These are phyloP conservation scores for Drosophila lini DNA, from an alignment of 1,140 invertebrate species.

Conservation along the genomic window DNA sequence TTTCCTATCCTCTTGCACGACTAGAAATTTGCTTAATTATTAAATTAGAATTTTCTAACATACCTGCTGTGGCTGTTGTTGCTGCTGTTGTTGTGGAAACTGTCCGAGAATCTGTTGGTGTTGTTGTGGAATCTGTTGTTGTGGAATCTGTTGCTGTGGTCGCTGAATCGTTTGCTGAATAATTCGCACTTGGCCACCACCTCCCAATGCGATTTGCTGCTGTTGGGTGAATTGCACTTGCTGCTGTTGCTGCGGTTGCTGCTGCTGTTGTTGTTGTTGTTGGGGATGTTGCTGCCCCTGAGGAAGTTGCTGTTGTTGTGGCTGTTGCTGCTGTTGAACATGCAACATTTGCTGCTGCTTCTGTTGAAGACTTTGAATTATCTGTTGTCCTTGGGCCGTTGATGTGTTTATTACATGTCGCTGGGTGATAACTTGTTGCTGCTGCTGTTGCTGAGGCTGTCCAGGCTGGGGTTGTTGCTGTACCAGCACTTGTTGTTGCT, in stretches of 20 bases:
- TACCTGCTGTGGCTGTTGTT: constrained; percentile 46
- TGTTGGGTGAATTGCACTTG: constrained; percentile 72
- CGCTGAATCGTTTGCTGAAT: constrained; percentile 81
- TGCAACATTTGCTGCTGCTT: constrained; percentile 78
- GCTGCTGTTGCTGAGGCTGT: constrained; percentile 26
- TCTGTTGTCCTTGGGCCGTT: constrained; percentile 80
- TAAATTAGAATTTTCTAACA: background rate
- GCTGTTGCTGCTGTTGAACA: constrained; percentile 53
- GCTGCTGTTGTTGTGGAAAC: constrained; percentile 59
- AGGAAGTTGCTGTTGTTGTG: constrained; percentile 31
- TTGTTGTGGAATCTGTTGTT: constrained; percentile 11
- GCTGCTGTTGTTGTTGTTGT: constrained; percentile 13
- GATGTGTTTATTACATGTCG: constrained; percentile 82
- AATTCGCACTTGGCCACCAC: constrained; percentile 75
- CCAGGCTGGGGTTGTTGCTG: constrained; percentile 43
- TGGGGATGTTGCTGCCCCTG: constrained; percentile 24
- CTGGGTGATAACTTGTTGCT: constrained; percentile 78
- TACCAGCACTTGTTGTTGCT: constrained; percentile 40
- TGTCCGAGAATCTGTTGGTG: constrained; percentile 65
- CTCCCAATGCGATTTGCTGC: constrained; percentile 65
- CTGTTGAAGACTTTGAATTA: constrained; percentile 81
- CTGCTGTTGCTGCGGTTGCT: constrained; percentile 44
- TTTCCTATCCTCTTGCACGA: too few relatives aligned
- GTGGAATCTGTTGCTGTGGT: constrained; percentile 40
- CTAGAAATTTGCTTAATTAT: background rate